Base-by-base conservation (phyloP, 1,140 invertebrate species). In the Tribolium madens region DNA sequence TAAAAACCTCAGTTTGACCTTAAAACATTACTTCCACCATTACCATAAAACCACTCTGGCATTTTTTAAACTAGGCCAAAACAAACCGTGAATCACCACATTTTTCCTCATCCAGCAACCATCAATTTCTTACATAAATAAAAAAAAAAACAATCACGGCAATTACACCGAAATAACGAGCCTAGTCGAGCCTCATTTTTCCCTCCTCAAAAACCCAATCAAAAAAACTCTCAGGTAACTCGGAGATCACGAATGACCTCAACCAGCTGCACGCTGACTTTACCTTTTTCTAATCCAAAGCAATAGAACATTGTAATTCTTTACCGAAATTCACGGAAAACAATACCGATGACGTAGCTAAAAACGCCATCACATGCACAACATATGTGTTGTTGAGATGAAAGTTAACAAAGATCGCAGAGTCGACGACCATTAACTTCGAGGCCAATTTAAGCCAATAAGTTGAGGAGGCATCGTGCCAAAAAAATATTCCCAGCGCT, bases 371-470 rank as follows among this genome's bases (percentile, higher is more conserved):
- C 52, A 57, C 5, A 57, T 57, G 52, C 52, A 57, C 52, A 57
- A 57, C 52, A 57, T 26, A 57, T 57, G 52, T 57, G 52, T 18
- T 57, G 52, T 57, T 57, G 52, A 18, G 52, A 57, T 26, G 52
- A 57, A 26, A 57, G 52, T 57, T 26, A 57, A 57, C 52, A 57
- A 57, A 57, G 52, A 57, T 57, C 52, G 52, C n/a, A 10, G 6
- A 57, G 52, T 57, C 14, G 52, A 21, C 52, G 52, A 57, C 21
- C 21, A 26, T 26, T 26, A 26, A 26, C 52, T 57, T 57, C 52
- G 52, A 57, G 52, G 52, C 52, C 52, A 26, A 57, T 50, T 50
- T 50, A 50, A 17, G 15, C 13, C 15, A 50, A 50, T 50, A 42
- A 42, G 21, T 26, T 26, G 21, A 26, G 21, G 21, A 26, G 21